A percentile compares a stretch with the other conserved stretches of the same genome.
These are phyloP conservation scores for Poecilia velifera DNA, from an alignment of 2,797 vertebrate genomes.

Conservation along the genomic window DNA sequence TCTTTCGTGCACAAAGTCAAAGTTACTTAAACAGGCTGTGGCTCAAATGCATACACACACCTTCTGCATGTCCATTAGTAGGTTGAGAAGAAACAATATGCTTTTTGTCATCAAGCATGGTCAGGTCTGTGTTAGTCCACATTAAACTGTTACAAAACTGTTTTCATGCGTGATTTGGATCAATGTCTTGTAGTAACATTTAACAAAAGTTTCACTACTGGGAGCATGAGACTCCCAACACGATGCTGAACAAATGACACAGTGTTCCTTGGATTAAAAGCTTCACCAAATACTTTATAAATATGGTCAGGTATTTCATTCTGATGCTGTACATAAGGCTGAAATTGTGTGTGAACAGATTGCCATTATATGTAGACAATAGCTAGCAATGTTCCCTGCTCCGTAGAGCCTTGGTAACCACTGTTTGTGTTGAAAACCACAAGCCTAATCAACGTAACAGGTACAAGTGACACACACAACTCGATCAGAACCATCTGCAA, in stretches of 20 bases:
- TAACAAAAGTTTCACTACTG: background rate
- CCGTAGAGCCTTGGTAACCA: conserved; percentile 34
- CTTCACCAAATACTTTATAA: background rate
- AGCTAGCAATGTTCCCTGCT: conserved; percentile 28
- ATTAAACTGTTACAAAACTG: background rate
- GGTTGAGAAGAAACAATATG: background rate
- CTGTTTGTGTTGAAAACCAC: conserved; percentile 44
- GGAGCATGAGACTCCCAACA: background rate
- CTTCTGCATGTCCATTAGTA: background rate
- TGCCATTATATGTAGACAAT: conserved; percentile 4
- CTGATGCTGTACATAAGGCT: background rate
- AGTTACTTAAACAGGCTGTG: background rate
- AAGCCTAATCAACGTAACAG: conserved; percentile 61
- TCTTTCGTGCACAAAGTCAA: background rate
- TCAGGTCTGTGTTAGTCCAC: background rate
- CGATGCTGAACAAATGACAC: background rate
- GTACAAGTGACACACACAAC: conserved; percentile 46
- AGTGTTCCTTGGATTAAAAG: background rate
- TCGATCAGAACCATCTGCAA: conserved; percentile 54
- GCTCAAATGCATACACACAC: background rate
- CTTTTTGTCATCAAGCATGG: background rate
- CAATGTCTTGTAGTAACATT: background rate
- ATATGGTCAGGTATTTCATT: background rate
- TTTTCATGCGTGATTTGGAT: background rate
- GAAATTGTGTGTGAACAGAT: background rate